A percentile compares a stretch with the other conserved stretches of the same genome.
These are phyloP conservation scores for Argentina silus DNA, from an alignment of 2,797 vertebrate species.

Conservation along the genomic window DNA sequence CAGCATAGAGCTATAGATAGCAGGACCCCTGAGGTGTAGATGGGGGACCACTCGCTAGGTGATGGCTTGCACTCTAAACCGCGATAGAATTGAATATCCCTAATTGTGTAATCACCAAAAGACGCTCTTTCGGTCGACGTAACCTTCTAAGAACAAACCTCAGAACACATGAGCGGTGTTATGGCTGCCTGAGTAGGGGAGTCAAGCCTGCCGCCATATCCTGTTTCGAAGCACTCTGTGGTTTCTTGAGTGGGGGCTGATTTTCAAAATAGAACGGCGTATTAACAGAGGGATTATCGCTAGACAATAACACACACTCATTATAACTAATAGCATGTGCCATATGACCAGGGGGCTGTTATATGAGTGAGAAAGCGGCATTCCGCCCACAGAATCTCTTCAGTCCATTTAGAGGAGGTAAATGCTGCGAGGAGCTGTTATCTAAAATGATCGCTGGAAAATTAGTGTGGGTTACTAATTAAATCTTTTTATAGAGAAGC, in stretches of 20 bases:
- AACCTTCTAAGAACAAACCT: constrained; percentile 20
- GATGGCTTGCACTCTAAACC: constrained; percentile 14
- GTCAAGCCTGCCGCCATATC: neutral
- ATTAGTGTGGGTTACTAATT: constrained; percentile 5
- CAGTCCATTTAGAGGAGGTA: neutral
- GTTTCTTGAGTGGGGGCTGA: neutral
- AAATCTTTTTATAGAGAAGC: neutral
- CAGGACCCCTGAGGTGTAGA: constrained; percentile 23
- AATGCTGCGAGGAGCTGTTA: neutral
- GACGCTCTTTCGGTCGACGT: constrained; percentile 23
- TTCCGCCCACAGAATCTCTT: neutral
- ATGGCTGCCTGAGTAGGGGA: neutral
- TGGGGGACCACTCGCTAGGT: constrained; percentile 5
- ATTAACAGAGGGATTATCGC: constrained; percentile 36
- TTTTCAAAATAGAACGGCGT: constrained; percentile 20
- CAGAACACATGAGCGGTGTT: neutral
- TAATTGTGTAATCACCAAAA: constrained; percentile 43
- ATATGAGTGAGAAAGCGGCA: neutral
- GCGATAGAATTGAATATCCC: constrained; percentile 44
- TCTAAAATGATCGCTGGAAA: neutral
- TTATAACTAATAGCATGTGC: constrained; percentile 17
- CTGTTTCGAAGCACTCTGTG: neutral
- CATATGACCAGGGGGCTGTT: constrained; percentile 13
- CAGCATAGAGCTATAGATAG: constrained; percentile 58
- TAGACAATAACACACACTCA: constrained; percentile 20